Base-by-base conservation (phyloP, 2,113 vertebrate genomes). In the Hydropotes inermis region DNA sequence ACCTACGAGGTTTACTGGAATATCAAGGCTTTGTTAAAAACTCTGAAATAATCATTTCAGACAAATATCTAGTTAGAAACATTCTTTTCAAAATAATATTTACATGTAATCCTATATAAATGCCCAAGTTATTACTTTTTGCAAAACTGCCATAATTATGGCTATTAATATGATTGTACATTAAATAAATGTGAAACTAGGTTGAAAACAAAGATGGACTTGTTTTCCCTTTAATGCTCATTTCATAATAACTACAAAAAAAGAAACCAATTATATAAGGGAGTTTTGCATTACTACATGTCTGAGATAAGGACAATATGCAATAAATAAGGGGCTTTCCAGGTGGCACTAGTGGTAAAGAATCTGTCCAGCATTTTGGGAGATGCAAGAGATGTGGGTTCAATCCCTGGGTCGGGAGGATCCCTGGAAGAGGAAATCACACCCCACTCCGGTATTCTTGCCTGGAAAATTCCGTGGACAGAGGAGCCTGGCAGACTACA, bases 21-120 rank as follows among this genome's bases (percentile, higher is more conserved):
- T 54, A 70, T 57, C 25, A 52, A 84, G 19, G 3, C 9, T 79
- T 47, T 92, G 5, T 54, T 91, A 83, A 52, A 84, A 82, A 58
- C 27, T 74, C 60, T 89, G 36, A 86, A 89, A 95, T 15, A 47
- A 50, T 79, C 30, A 28, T 89, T 79, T 57, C 76, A 83, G 87
- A 93, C 86, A 89, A 98, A 97, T 76, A 96, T 70, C 85, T 90
- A 78, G 28, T 54, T 91, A 36, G 33, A 96, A 90, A 84, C 39
- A 81, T 74, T 78, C 91, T 89, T 55, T 96, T 97, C 60, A 94
- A 92, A 97, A 91, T 6, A 7, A 86, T 36, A 67, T 3, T 85
- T 92, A 85, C 67, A 92, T 83, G 93, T 91, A 93, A 87, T 43
- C n/a, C 3, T 84, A 19, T 39, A 55, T 82, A 54, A 89, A 79